Base-by-base conservation (phyloP, 1,140 invertebrate genomes). In the Megathymus violae region DNA sequence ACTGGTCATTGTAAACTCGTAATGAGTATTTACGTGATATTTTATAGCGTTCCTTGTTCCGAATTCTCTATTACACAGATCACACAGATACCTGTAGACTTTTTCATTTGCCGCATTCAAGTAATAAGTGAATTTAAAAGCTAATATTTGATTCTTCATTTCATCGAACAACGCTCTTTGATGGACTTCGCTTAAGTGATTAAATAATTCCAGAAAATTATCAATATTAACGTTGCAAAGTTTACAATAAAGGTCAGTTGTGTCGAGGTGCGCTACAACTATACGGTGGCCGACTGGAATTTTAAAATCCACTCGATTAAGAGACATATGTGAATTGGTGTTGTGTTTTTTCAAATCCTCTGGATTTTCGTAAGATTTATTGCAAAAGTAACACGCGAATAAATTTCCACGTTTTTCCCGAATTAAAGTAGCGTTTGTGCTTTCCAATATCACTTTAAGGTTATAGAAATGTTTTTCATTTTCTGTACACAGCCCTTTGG, bases 31-130 rank as follows among this genome's bases (percentile, higher is more conserved):
- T 80, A 75, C 0, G 43, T 2, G 19, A n/a, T n/a, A n/a, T n/a
- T n/a, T n/a, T n/a, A n/a, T n/a, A n/a, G n/a, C n/a, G n/a, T n/a
- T n/a, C n/a, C n/a, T n/a, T n/a, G n/a, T n/a, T n/a, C n/a, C n/a
- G n/a, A n/a, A n/a, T n/a, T n/a, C n/a, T n/a, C n/a, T n/a, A n/a
- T n/a, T n/a, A n/a, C 80, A 82, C 10, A 31, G 60, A 3, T 40
- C 46, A 34, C 80, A 82, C 4, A 54, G 41, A 40, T 68, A 79
- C 0, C n/a, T 51, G 5, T 72, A 74, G 4, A 36, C 46, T 47
- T 74, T 67, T 13, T 80, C 80, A 82, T 4, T 76, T 66, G 5
- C 67, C 68, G 25, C 82, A 85, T 5, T 54, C 54, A 10, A 81
- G 40, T 74, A 61, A 3, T 27, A 52, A 11, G 65, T 58, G 16